Evolutionary conservation across 2,113 vertebrate species (phyloP), one percentile per base, ranked within the genome.

Genomic region (Addax nasomaculatus): DNA sequence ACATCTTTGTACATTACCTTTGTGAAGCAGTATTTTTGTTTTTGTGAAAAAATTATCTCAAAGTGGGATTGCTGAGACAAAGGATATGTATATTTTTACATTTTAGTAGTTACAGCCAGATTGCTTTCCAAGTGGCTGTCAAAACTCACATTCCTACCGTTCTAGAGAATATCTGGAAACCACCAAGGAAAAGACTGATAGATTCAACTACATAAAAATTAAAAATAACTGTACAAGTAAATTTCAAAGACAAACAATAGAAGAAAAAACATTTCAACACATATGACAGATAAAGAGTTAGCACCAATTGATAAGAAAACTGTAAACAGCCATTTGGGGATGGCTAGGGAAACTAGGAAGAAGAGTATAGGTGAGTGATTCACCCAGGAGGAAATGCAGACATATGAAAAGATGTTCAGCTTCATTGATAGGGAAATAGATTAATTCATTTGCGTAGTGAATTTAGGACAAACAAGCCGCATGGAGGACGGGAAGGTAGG

Each of bases 151-250:
- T 85, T 93, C n/a, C 21, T 89, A 89, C 45, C 14, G 0, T 73
- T 73, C 36, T 43, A 43, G 90, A 80, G 14, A 55, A 30, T 95
- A 51, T 73, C 53, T 80, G 89, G n/a, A 89, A 95, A 29, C 39
- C 33, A 93, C 90, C 90, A 90, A 84, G 57, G 79, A 95, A 90
- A 90, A 84, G 33, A 83, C 5, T 76, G 62, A 95, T 70, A 93
- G 57, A 53, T 53, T 85, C 88, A 89, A 53, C 79, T 70, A 85
- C 80, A 67, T 73, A 70, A 70, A 85, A 95, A 78, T 85, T 70
- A 93, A 95, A 96, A 78, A 55, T 55, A 33, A 45, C 16, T 51
- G 4, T 76, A 21, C 85, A 84, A 78, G 67, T 85, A 85, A 90
- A 93, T 80, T 53, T n/a, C 70, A 45, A 81, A 80, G 13, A 76